These are phyloP conservation scores for Sphecodes monilicornis DNA, from an alignment of 2,888 invertebrate genomes.

Conservation along the genomic window DNA sequence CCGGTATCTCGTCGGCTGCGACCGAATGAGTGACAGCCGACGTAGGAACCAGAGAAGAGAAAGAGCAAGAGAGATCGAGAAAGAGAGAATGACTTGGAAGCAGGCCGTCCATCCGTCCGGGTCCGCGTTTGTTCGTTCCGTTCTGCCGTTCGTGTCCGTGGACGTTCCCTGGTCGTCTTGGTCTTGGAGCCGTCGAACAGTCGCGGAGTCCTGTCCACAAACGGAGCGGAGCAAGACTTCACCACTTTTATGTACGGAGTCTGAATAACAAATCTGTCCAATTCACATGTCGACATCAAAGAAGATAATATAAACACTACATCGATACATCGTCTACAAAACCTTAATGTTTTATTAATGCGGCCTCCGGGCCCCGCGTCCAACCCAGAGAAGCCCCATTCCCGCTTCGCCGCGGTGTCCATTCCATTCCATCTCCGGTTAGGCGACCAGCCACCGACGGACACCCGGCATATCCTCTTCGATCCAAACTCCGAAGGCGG, in stretches of 20 bases:
- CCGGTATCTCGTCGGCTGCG: constrained; percentile 48
- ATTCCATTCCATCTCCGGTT: constrained; percentile 69
- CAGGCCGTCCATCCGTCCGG: constrained; percentile 73
- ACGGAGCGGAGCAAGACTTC: constrained; percentile 84
- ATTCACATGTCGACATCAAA: constrained; percentile 85
- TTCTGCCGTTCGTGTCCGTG: constrained; percentile 63
- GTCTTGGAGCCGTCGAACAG: constrained; percentile 55
- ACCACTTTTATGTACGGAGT: constrained; percentile 84
- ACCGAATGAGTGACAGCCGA: constrained; percentile 74
- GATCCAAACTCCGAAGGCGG: constrained; percentile 3
- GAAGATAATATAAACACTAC: constrained; percentile 85
- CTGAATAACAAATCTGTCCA: constrained; percentile 85
- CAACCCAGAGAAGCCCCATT: constrained; percentile 6
- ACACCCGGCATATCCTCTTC: constrained; percentile 33
- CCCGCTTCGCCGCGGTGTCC: constrained; percentile 58
- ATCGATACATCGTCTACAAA: constrained; percentile 84
- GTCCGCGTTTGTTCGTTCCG: constrained; percentile 56
- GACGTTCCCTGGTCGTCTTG: constrained; percentile 47
- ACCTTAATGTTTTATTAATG: constrained; percentile 85
- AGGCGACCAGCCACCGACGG: constrained; percentile 23
- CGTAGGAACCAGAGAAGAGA: constrained; percentile 65
- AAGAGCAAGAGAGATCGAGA: constrained; percentile 6
- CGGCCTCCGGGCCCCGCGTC: constrained; percentile 69
- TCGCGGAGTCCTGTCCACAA: constrained; percentile 78
- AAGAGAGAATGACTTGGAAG: constrained; percentile 58